Evolutionary conservation across 2,113 vertebrate species (phyloP).

Genomic region (Trichomycterus rosablanca): DNA sequence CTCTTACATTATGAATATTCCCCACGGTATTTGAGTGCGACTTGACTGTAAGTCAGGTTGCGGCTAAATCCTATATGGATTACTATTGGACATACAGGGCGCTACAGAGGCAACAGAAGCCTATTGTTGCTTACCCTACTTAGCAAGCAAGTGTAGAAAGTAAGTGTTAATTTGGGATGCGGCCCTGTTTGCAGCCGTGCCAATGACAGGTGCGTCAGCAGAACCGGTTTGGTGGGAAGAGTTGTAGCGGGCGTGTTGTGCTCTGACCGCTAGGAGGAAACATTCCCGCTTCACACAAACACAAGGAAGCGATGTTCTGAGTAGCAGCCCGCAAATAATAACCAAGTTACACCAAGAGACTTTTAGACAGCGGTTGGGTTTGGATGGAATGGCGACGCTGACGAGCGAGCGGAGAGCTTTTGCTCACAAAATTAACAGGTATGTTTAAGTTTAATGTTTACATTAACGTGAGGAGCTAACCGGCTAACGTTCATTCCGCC

Average conservation of each 20-base stretch:
- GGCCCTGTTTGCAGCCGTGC: background rate
- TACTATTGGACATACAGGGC: background rate
- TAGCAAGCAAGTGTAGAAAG: background rate
- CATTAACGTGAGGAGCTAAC: background rate
- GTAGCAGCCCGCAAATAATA: constrained; percentile 37
- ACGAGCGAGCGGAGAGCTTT: constrained; percentile 81
- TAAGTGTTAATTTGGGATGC: background rate
- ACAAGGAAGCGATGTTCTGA: constrained; percentile 62
- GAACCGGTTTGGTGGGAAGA: constrained; percentile 33
- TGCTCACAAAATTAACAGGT: constrained; percentile 88
- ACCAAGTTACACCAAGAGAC: constrained; percentile 24
- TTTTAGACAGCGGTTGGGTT: constrained; percentile 35
- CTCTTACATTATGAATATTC: too few species aligned
- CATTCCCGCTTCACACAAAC: constrained; percentile 38
- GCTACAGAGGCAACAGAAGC: background rate
- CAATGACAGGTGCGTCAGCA: constrained; percentile 30
- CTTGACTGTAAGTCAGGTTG: too few species aligned
- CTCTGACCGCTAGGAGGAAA: constrained; percentile 66
- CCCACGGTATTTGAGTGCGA: too few species aligned
- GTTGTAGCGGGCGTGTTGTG: constrained; percentile 28
- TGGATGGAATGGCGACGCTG: constrained; percentile 67
- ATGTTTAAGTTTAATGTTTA: background rate
- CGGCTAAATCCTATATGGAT: background rate
- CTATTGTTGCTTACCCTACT: background rate
- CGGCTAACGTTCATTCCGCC: background rate